Percentiles rank a stretch among this genome's conserved stretches.
Conservation (phyloP, 2,888 invertebrate genomes). For the Netelia inedita region DNA sequence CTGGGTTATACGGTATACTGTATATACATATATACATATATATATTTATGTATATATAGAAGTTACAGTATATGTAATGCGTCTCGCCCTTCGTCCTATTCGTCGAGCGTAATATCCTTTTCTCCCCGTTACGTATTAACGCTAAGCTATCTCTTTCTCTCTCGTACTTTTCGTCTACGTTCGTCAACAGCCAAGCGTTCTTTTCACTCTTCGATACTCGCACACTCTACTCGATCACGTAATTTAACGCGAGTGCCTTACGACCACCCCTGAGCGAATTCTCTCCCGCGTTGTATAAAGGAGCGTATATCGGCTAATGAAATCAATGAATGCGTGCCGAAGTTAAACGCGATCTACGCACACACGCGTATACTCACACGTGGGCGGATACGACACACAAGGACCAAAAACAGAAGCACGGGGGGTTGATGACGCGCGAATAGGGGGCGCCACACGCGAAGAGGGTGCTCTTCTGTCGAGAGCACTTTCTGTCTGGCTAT, state of each 20-base stretch:
- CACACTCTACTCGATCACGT: slow-evolving; percentile 64
- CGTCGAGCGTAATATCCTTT: slow-evolving; percentile 27
- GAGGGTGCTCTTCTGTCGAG: slow-evolving; percentile 61
- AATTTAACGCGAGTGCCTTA: slow-evolving; percentile 71
- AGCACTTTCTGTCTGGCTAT: slow-evolving; percentile 12
- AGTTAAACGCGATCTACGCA: slow-evolving; percentile 81
- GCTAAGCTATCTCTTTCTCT: slow-evolving; percentile 8
- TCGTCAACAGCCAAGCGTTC: slow-evolving; percentile 20
- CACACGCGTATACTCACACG: slow-evolving; percentile 66
- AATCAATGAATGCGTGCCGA: slow-evolving; percentile 83
- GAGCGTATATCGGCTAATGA: slow-evolving; percentile 83
- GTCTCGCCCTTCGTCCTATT: background rate
- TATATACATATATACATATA: slow-evolving; percentile 31
- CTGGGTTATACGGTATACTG: background rate
- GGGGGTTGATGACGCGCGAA: slow-evolving; percentile 51
- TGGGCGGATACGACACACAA: background rate
- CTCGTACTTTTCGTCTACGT: slow-evolving; percentile 5
- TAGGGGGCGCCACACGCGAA: slow-evolving; percentile 48
- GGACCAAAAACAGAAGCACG: slow-evolving; percentile 10
- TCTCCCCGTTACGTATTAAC: slow-evolving; percentile 40
- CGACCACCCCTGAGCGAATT: slow-evolving; percentile 44
- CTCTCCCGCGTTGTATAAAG: slow-evolving; percentile 70
- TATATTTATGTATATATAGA: slow-evolving; percentile 40
- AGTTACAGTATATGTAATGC: background rate
- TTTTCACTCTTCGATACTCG: slow-evolving; percentile 43